Conservation (phyloP, 2,888 invertebrate species). For the Holacanthella duospinosa region DNA sequence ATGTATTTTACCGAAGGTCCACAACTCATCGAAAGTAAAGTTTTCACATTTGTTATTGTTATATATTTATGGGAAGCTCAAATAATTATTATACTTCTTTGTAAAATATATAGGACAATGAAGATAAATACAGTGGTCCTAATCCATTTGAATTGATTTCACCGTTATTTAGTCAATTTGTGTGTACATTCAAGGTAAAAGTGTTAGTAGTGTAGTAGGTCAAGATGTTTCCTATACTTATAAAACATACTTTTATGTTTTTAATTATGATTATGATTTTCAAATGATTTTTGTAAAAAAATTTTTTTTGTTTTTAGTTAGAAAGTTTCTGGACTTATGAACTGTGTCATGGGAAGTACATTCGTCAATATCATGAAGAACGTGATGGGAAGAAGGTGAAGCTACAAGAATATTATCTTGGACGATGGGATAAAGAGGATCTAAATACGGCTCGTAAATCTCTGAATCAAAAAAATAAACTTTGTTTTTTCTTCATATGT, state of each 20-base stretch:
- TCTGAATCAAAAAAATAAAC: too few species aligned
- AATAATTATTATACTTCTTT: constrained; percentile 25
- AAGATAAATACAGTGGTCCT: constrained; percentile 58
- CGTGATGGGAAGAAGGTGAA: constrained; percentile 75
- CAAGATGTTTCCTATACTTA: too few species aligned
- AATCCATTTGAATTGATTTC: constrained; percentile 66
- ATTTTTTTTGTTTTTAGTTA: constrained; percentile 43
- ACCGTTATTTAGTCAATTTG: constrained; percentile 62
- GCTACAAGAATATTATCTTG: constrained; percentile 74
- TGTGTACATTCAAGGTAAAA: constrained; percentile 67
- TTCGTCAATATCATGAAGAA: constrained; percentile 92
- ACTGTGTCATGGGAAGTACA: constrained; percentile 81
- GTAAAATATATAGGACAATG: too few species aligned
- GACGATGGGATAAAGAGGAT: constrained; percentile 60
- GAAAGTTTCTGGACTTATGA: constrained; percentile 96
- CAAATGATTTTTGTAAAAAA: neutral
- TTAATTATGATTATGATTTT: too few species aligned
- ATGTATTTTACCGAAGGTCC: constrained; percentile 63
- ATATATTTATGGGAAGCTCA: neutral
- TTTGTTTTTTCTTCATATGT: too few species aligned
- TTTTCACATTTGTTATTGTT: constrained; percentile 37
- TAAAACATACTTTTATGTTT: too few species aligned
- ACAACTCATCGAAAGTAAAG: constrained; percentile 35
- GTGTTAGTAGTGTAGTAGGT: too few species aligned
- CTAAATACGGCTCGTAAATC: constrained; percentile 46